A percentile compares a stretch with the other conserved stretches of the same genome.
phyloP scores from a whole-genome alignment of 2,797 vertebrate species.

The Sandelia bainsii region DNA sequence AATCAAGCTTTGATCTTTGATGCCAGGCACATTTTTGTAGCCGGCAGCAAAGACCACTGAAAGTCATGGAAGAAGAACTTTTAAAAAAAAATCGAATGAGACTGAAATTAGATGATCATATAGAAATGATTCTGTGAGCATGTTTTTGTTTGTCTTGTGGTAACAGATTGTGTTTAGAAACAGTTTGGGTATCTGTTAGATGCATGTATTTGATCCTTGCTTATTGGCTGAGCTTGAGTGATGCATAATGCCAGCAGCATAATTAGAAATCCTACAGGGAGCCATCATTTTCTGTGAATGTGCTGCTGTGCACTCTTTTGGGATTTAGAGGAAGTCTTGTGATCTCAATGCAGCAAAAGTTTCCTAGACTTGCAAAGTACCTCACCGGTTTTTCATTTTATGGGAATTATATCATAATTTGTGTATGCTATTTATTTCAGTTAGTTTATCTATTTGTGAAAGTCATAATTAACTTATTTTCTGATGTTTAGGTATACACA shows the following conservation, averaged over 20 bases:
- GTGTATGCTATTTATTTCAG: slow-evolving; percentile 5
- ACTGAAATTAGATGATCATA: slow-evolving; percentile 1
- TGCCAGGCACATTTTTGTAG: not conserved
- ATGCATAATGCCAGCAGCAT: slow-evolving; percentile 20
- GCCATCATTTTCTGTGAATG: slow-evolving; percentile 17
- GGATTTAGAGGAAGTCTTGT: slow-evolving; percentile 24
- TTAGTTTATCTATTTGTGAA: slow-evolving; percentile 19
- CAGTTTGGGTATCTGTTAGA: slow-evolving; percentile 3
- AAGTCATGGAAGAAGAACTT: slow-evolving; percentile 14
- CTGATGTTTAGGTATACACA: slow-evolving; percentile 80
- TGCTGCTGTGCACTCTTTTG: not conserved
- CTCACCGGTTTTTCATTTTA: slow-evolving; percentile 5
- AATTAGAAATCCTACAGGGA: slow-evolving; percentile 37
- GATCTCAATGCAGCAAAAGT: slow-evolving; percentile 10
- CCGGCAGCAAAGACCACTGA: slow-evolving; percentile 13
- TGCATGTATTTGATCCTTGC: slow-evolving; percentile 32
- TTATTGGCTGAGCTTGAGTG: slow-evolving; percentile 23
- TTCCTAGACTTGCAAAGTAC: slow-evolving; percentile 30
- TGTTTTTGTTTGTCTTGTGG: slow-evolving; percentile 3
- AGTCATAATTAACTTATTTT: slow-evolving; percentile 10
- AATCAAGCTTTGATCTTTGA: not conserved
- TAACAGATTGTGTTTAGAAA: slow-evolving; percentile 28
- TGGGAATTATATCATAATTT: slow-evolving; percentile 2
- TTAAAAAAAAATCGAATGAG: not conserved
- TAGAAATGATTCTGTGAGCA: not conserved